Percentiles rank a stretch among this genome's conserved stretches.
phyloP scores from a whole-genome alignment of 2,797 vertebrate species.

The Acanthurus tractus region DNA sequence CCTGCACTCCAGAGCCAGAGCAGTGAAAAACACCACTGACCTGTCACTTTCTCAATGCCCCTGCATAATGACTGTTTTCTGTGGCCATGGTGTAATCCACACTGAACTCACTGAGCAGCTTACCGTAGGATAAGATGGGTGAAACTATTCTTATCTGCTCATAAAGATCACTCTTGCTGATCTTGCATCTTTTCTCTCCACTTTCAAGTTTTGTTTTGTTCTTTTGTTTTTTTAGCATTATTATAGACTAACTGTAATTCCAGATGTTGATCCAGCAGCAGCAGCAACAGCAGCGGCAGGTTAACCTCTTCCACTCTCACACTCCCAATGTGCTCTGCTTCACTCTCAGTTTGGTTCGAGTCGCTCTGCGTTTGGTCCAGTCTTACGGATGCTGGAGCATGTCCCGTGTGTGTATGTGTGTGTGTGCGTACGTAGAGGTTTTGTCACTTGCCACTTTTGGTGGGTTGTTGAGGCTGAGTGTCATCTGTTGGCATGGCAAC shows the following conservation, averaged over 20 bases:
- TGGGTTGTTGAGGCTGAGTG: slow-evolving; percentile 59
- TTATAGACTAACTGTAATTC: not conserved
- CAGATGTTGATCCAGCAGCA: slow-evolving; percentile 13
- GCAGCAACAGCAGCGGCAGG: slow-evolving; percentile 38
- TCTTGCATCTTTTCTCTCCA: not conserved
- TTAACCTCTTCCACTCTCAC: slow-evolving; percentile 72
- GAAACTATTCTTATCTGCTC: not conserved
- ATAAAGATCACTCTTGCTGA: not conserved
- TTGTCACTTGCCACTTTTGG: slow-evolving; percentile 49
- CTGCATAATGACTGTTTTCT: no score
- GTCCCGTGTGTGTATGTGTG: slow-evolving; percentile 75
- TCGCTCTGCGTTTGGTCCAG: slow-evolving; percentile 76
- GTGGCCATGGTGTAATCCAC: slow-evolving; percentile 55
- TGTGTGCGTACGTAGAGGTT: slow-evolving; percentile 30
- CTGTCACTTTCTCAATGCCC: not conserved
- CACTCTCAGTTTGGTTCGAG: slow-evolving; percentile 72
- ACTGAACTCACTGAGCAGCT: slow-evolving; percentile 10
- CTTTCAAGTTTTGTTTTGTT: not conserved
- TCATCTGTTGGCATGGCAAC: slow-evolving; percentile 86
- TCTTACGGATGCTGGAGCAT: slow-evolving; percentile 84
- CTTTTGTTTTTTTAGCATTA: not conserved
- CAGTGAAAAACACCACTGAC: not conserved
- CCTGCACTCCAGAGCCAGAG: slow-evolving; percentile 26
- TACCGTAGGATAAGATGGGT: not conserved
- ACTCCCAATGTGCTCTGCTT: slow-evolving; percentile 82